Percentiles rank a stretch among this genome's conserved stretches.
phyloP scores from a whole-genome alignment of 2,888 invertebrate species.

The Cephalotes varians region DNA sequence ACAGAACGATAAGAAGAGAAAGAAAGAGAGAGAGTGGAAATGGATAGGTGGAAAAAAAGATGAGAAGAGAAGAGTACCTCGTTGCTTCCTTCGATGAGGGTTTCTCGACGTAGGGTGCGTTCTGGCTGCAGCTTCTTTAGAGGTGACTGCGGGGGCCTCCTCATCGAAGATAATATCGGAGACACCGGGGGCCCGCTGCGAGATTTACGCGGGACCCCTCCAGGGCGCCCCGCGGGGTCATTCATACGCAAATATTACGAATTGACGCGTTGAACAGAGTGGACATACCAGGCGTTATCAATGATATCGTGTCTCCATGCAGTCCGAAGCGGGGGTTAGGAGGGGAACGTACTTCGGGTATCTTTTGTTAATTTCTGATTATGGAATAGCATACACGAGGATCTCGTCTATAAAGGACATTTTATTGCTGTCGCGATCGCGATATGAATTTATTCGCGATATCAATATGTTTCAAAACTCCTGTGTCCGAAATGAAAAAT shows the following conservation, averaged over 20 bases:
- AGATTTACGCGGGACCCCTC: slow-evolving; percentile 80
- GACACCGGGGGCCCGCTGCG: slow-evolving; percentile 80
- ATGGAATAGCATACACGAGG: background rate
- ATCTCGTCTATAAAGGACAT: background rate
- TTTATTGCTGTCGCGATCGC: background rate
- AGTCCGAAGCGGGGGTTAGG: slow-evolving; percentile 36
- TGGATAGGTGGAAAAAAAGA: slow-evolving; percentile 41
- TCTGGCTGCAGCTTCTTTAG: slow-evolving; percentile 70
- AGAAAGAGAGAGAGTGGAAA: slow-evolving; percentile 2
- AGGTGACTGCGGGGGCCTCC: slow-evolving; percentile 67
- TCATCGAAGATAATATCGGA: slow-evolving; percentile 78
- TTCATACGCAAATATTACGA: slow-evolving; percentile 83
- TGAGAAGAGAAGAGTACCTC: slow-evolving; percentile 44
- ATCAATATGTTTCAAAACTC: background rate
- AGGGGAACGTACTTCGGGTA: background rate
- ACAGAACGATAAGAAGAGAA: slow-evolving; percentile 45
- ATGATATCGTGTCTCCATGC: slow-evolving; percentile 74
- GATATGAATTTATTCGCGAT: slow-evolving; percentile 2
- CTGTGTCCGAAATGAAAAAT: background rate
- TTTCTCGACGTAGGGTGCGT: slow-evolving; percentile 65
- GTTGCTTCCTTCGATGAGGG: slow-evolving; percentile 66
- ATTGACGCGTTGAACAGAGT: slow-evolving; percentile 68
- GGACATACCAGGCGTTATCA: slow-evolving; percentile 70
- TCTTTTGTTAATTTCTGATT: slow-evolving; percentile 12
- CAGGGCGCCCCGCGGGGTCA: slow-evolving; percentile 74